Evolutionary conservation across 2,797 vertebrate genomes (phyloP), one percentile per base, ranked within the genome.

Genomic region (Hyperoplus lanceolatus): DNA sequence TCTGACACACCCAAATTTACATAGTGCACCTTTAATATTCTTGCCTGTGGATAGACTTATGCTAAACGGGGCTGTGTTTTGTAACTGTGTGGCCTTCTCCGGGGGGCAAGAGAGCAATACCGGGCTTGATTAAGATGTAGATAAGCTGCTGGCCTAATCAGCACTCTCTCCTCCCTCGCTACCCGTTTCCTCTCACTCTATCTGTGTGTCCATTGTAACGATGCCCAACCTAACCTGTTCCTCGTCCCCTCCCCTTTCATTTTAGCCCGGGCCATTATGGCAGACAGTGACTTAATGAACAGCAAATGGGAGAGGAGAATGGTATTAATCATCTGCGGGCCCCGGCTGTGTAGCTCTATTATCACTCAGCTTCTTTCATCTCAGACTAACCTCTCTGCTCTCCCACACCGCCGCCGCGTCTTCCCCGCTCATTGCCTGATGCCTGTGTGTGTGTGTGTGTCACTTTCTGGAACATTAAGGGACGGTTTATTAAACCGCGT

Each of bases 221-320:
- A 96, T 90, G 93, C 93, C 92, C 93, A 96, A 93, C 90, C 92
- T 86, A 92, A 95, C 92, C 94, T 92, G 92, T 93, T 95, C 90
- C 90, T 87, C 95, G 29, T 94, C 62, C 68, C 90, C 93, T 96
- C 93, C 93, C 95, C 96, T 96, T 96, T 96, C 95, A 96, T 97
- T 96, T 94, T 92, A 92, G 81, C 82, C 58, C 91, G 73, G 92
- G 94, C 95, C 95, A 95, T 96, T 96, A 96, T 82, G 93, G 92
- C 93, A 96, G 95, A 95, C 94, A 96, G 95, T 96, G 95, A 97
- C 96, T 96, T 97, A 97, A 97, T 97, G 95, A 96, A 95, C 93
- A 96, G 95, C 92, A 96, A 96, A 97, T 95, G 93, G 92, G 86
- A 95, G 93, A 94, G 87, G 94, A 95, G 96, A 94, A 92, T 91